Evolutionary conservation across 2,113 vertebrate genomes (phyloP).

Genomic region (Engystomops pustulosus): DNA sequence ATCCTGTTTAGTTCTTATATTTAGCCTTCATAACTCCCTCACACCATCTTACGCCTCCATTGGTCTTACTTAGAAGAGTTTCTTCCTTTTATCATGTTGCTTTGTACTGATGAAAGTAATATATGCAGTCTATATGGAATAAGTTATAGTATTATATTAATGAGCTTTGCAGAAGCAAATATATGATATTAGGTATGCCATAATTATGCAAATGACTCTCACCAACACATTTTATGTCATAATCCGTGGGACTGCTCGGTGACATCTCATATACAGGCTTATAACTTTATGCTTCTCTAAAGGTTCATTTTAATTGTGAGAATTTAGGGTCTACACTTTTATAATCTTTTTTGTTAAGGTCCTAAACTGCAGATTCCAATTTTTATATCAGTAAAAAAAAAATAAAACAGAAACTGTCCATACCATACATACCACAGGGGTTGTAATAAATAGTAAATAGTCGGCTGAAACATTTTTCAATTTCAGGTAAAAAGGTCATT

Average conservation of each 20-base stretch:
- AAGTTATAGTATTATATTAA: not conserved
- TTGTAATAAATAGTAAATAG: constrained; percentile 59
- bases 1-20: not conserved
- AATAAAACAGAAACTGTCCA: constrained; percentile 17
- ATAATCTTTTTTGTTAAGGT: not conserved
- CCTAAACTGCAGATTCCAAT: not conserved
- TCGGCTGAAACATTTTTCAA: constrained; percentile 52
- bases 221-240: not conserved
- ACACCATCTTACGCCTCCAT: not conserved
- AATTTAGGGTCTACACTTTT: constrained; percentile 15
- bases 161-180: not conserved
- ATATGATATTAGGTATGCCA: not conserved
- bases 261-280: not conserved
- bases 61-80: not conserved
- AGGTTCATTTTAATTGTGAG: constrained; percentile 4
- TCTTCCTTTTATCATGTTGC: not conserved
- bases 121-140: not conserved
- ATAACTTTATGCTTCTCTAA: not conserved
- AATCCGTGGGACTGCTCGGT: not conserved
- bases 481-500: constrained; percentile 57
- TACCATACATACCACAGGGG: constrained; percentile 10
- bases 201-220: not conserved
- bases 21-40: too few species aligned
- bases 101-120: not conserved
- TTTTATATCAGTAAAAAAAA: not conserved